Base-by-base conservation (phyloP, 92 coral and sea anemone genomes). In the Galaxea fascicularis region DNA sequence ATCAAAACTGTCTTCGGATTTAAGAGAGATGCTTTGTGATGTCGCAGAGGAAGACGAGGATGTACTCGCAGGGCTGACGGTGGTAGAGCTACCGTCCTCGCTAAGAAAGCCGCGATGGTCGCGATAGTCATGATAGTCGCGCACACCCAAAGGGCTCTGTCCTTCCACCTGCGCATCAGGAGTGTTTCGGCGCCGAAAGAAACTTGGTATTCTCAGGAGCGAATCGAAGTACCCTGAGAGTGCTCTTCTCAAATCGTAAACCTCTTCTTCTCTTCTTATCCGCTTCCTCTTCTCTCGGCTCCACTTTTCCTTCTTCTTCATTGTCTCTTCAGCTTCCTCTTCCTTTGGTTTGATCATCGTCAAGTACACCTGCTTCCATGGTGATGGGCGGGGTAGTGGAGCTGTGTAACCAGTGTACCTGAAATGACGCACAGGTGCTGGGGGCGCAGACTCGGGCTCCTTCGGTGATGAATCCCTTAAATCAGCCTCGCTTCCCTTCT, bases 311-410 rank as follows among this genome's bases (percentile, higher is more conserved):
- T 25, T 49, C 15, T 18, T 47, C 35, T 47, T 24, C 51, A 71
- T 71, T 15, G 10, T 46, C 57, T 46, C 76, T 0, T 71, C 58
- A 21, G 58, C 76, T 1, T 10, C 8, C 21, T 71, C 27, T 22
- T 71, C 76, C 7, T 46, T 71, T 22, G 76, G 58, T 71, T 71
- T 71, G 6, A 71, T 71, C 58, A 71, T 71, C 13, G 53, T 46
- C 30, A 71, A 26, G 30, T 71, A 71, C 57, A 71, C 76, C 31
- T 71, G 57, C 27, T 71, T 71, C 76, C 76, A 71, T 10, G 76
- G 58, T 5, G 31, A 47, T 21, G 76, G 76, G 57, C 76, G 76
- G 26, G 59, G 76, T 39, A 7, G 35, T 14, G 76, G 58, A 4
- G 31, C 76, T 45, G 57, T 41, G 27, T 71, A 46, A 10, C 76